These are phyloP conservation scores for Panthera leo DNA, from an alignment of 2,113 vertebrate species.

Conservation along the genomic window DNA sequence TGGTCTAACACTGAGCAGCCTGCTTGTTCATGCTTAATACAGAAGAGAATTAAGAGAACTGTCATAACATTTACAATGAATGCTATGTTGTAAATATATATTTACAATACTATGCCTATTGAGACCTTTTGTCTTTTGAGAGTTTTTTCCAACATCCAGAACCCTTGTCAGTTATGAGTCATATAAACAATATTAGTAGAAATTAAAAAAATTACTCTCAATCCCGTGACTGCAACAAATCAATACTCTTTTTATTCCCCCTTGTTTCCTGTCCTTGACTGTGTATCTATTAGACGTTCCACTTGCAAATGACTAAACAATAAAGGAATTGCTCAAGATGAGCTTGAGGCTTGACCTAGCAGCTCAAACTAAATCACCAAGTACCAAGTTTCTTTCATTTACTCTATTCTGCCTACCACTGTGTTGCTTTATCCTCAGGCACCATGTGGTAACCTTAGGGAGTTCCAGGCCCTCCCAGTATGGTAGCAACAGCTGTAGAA, in stretches of 20 bases:
- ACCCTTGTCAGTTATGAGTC: not conserved
- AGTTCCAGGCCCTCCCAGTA: not conserved
- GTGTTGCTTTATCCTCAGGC: not conserved
- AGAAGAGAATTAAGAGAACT: not conserved
- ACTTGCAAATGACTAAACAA: not conserved
- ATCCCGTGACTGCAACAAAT: not conserved
- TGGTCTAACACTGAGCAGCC: not conserved
- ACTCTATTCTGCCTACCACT: not conserved
- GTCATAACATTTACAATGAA: constrained; percentile 10
- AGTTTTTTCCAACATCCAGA: constrained; percentile 1
- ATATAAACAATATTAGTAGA: not conserved
- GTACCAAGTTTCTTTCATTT: not conserved
- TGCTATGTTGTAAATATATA: not conserved
- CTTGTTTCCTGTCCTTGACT: not conserved
- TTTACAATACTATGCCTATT: not conserved
- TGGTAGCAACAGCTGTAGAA: not conserved
- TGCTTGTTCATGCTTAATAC: not conserved
- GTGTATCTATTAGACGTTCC: not conserved
- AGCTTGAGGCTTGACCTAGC: not conserved
- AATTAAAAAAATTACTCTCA: constrained; percentile 19
- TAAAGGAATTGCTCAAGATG: not conserved
- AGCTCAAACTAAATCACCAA: not conserved
- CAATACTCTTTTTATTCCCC: not conserved
- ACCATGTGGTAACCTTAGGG: not conserved
- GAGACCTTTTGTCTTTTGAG: not conserved